Evolutionary conservation across 2,113 vertebrate species (phyloP), one percentile per base, ranked within the genome.

Genomic region (Limnothrissa miodon): DNA sequence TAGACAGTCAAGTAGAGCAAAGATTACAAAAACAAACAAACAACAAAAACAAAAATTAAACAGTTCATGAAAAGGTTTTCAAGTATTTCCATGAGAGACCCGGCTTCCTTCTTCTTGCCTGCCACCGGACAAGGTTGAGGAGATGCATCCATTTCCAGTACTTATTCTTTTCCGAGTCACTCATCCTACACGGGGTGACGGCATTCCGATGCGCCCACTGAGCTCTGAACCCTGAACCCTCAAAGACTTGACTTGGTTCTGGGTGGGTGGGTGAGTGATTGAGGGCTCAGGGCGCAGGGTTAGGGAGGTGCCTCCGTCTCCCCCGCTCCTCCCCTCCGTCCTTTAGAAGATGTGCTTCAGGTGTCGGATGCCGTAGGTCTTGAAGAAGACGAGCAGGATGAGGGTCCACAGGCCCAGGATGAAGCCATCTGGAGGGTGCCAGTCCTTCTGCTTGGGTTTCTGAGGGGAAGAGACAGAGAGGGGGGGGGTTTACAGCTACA

Each of bases 401-500:
- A 99, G 91, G 8, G 97, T 96, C 98, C 98, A 99, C 39, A 99
- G 91, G 85, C 97, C 97, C 83, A 99, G 95, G 94, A 99, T 99
- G 92, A 99, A 99, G 74, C 98, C 98, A 15, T 98, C 97, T 1
- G 98, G 98, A 87, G 98, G 98, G 89, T 99, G 98, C 98, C 98
- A 99, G 87, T 99, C 96, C 87, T 95, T 99, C 90, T 93, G 96
- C 87, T 99, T 99, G n/a, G 97, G 97, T 92, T 99, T 99, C 98
- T 97, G 93, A 1, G 89, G 91, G 78, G 23, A 39, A 15, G 83
- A 5, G 59, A 21, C n/a, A n/a, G n/a, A 83, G 25, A 53, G 11
- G 42, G 42, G 42, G 42, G 42, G 42, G n/a, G n/a, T n/a, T 1
- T 2, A 66, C 59, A 66, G 59, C 9, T 66, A 25, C 4, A 66